Evolutionary conservation across 23 tunicate genomes (phyloP), one percentile per base, ranked within the genome.

Genomic region (Styela clava): DNA sequence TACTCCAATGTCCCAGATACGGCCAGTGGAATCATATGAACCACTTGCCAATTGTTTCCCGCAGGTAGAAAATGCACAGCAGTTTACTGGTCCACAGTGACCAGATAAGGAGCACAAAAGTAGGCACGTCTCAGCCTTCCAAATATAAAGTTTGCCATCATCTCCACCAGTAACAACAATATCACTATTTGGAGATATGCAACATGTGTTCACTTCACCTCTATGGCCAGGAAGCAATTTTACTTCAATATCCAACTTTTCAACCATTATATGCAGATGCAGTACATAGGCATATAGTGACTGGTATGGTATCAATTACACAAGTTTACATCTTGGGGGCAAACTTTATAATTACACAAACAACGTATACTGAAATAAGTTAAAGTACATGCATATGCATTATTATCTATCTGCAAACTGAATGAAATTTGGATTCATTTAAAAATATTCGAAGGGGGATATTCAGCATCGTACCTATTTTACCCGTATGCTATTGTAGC

Each of bases 71-170:
- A 93, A 87, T 24, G 24, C 61, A 68, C 98, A 93, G 52, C 74
- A 73, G 70, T 87, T 88, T 2, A 93, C 93, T 35, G 98, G 89
- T 16, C 93, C 98, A 0, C 37, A 36, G 68, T 93, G 98, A 3
- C 98, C 98, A 12, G 68, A 44, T 21, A 93, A 74, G 37, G 84
- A 79, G 78, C 86, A 80, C 61, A 93, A 36, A 0, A 51, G 68
- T 26, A 30, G 64, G 69, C 81, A 37, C 33, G 83, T 72, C 30
- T 61, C 24, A 35, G 88, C 87, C 72, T 88, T 93, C 93, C 94
- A 93, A 21, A 88, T 52, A n/a, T 81, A 68, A 0, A 93, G n/a
- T 63, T 62, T 74, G 3, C 84, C 71, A 52, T 93, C 98, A 71
- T 93, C 89, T 27, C 87, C 78, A 25, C 85, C 98, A 74, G 98